Percentiles rank a stretch among this genome's conserved stretches.
These are phyloP conservation scores for Pteromalus puparum DNA, from an alignment of 1,140 invertebrate species.

Conservation along the genomic window DNA sequence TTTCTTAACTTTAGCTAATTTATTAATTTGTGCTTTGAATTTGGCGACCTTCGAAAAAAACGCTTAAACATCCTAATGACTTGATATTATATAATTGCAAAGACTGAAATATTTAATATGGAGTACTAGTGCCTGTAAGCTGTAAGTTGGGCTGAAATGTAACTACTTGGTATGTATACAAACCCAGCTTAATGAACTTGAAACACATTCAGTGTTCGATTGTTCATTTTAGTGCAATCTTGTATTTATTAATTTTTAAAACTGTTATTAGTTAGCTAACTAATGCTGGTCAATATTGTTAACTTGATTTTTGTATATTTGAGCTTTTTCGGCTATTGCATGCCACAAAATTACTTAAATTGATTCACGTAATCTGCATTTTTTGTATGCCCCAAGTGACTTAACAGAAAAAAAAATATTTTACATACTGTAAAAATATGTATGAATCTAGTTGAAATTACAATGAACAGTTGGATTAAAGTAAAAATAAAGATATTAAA, in stretches of 20 bases:
- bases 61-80: too few relatives aligned
- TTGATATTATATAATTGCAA: conserved; percentile 1
- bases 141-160: background rate
- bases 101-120: background rate
- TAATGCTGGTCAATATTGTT: background rate
- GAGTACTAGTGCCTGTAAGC: background rate
- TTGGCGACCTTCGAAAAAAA: too few relatives aligned
- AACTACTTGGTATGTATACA: background rate
- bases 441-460: conserved; percentile 32
- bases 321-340: background rate
- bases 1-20: background rate
- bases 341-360: too few relatives aligned
- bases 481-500: conserved; percentile 6
- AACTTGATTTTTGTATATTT: background rate
- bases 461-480: conserved; percentile 30
- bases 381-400: conserved; percentile 30
- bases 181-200: too few relatives aligned
- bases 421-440: conserved; percentile 32
- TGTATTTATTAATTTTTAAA: background rate
- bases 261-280: background rate
- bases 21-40: too few relatives aligned
- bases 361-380: background rate
- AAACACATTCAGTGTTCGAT: too few relatives aligned
- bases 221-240: background rate
- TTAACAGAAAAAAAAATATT: conserved; percentile 39